A percentile compares a stretch with the other conserved stretches of the same genome.
Evolutionary conservation across 2,888 invertebrate species (phyloP).

Genomic region (Oconnorella tubifera): DNA sequence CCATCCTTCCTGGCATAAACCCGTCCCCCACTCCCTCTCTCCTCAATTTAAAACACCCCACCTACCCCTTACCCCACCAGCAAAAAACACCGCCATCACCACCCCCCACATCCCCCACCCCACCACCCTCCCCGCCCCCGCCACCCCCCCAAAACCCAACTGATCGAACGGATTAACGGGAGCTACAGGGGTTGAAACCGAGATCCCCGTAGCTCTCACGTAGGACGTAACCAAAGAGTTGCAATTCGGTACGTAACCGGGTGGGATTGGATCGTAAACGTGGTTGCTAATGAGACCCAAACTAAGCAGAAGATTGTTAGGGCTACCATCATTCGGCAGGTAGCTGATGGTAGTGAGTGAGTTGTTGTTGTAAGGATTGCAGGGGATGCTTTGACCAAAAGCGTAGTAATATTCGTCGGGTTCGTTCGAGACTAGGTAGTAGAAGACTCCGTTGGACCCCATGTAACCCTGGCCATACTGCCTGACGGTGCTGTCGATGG

Average conservation of each 20-base stretch:
- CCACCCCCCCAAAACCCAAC: neutral
- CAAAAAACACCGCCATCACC: neutral
- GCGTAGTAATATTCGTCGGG: constrained; percentile 19
- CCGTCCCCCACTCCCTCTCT: too few relatives aligned
- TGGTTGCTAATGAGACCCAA: too few relatives aligned
- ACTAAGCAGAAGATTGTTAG: too few relatives aligned
- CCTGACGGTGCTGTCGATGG: neutral
- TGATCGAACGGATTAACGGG: neutral
- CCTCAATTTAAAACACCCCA: neutral
- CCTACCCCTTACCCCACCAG: neutral
- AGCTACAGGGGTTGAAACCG: neutral
- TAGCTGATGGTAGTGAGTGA: neutral
- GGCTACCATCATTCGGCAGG: too few relatives aligned
- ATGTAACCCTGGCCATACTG: constrained; percentile 5
- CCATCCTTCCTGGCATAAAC: too few relatives aligned
- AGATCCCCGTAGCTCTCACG: neutral
- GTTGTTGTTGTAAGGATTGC: constrained; percentile 12
- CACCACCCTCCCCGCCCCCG: neutral
- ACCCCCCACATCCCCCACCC: neutral
- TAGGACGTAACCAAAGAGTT: neutral
- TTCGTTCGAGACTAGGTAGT: constrained; percentile 18
- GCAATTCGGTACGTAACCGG: neutral
- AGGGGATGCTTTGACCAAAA: constrained; percentile 20
- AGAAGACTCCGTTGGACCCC: constrained; percentile 17
- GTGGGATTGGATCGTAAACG: neutral